Conservation (phyloP, 2,113 vertebrate genomes). For the Plecotus auritus region DNA sequence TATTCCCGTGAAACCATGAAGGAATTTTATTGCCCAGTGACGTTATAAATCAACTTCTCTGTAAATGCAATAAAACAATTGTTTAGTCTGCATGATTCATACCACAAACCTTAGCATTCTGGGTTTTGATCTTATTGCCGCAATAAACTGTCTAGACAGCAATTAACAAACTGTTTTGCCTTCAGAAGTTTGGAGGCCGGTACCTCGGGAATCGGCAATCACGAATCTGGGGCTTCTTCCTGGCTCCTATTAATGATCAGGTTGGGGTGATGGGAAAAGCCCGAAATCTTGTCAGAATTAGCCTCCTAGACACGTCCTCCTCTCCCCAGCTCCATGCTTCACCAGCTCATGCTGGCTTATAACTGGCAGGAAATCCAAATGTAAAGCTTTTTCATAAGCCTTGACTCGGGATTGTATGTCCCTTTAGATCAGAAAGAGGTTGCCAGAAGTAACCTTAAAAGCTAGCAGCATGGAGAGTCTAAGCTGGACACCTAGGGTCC, state of each 20-base stretch:
- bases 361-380: neutral
- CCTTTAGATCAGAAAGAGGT: neutral
- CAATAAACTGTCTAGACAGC: constrained; percentile 99
- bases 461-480: neutral
- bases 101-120: constrained; percentile 91
- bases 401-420: neutral
- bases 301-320: constrained; percentile 20
- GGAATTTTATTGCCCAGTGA: constrained; percentile 82
- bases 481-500: neutral
- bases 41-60: constrained; percentile 87
- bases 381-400: neutral
- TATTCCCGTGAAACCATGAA: constrained; percentile 82
- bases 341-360: neutral
- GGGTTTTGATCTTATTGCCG: constrained; percentile 96
- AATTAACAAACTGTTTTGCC: constrained; percentile 94
- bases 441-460: neutral
- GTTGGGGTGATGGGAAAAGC: constrained; percentile 55
- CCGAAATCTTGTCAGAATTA: constrained; percentile 23
- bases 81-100: constrained; percentile 93
- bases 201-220: constrained; percentile 74
- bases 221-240: constrained; percentile 73
- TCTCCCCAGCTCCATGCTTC: neutral
- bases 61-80: constrained; percentile 91
- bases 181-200: constrained; percentile 91
- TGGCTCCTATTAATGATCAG: constrained; percentile 79